Base-by-base conservation (phyloP, 2,113 vertebrate genomes). In the Puntigrus tetrazona region DNA sequence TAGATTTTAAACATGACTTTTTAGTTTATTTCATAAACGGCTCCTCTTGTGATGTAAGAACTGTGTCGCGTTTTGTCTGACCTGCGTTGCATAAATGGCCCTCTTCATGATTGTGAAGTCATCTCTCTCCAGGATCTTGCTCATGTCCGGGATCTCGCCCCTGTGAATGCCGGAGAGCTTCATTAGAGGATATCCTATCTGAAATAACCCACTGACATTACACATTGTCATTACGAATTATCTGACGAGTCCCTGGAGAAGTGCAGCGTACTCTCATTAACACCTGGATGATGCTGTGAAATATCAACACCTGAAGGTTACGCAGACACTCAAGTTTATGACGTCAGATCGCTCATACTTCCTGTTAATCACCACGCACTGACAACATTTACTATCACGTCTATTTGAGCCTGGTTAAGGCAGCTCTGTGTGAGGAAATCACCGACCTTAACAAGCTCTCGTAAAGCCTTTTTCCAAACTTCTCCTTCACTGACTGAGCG, bases 31-130 rank as follows among this genome's bases (percentile, higher is more conserved):
- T 67, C 18, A 34, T 69, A 9, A 38, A 22, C 22, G 31, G 38
- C 18, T 18, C 20, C 20, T 69, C 65, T 69, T 69, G 34, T 69
- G 18, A 5, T 38, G 9, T 22, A 69, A 74, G 5, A 27, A 50
- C 3, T 5, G 25, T 65, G 38, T 45, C 22, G 27, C 43, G 29
- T 1, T 18, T 8, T 14, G 7, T 25, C 78, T 55, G 20, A 99
- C 97, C 98, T 99, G 97, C 59, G 98, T 99, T 80, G 98, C 96
- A 82, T 94, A 99, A 88, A 99, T 98, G 88, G 98, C 98, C 91
- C 98, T 96, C 93, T 99, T 99, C 96, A 99, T 99, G 63, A 98
- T 94, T 41, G 96, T 98, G 90, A 97, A 88, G 90, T 99, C 98
- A 87, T 99, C 98, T 78, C 95, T 92, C 91, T 99, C 98, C 91